Evolutionary conservation across 1,140 invertebrate genomes (phyloP).

Genomic region (Tetramorium simillimum): DNA sequence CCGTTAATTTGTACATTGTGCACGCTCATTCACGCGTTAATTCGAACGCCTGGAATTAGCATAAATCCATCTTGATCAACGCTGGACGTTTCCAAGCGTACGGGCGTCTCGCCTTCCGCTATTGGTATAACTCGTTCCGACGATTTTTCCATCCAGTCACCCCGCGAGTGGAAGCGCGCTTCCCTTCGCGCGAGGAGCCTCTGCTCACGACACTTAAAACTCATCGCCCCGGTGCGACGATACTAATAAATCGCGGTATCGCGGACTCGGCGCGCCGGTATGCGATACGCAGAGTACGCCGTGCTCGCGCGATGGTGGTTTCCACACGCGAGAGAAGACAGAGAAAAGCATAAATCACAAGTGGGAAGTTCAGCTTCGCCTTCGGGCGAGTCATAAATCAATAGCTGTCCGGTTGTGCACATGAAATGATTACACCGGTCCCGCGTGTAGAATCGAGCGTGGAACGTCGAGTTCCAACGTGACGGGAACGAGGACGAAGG

Average conservation of each 20-base stretch:
- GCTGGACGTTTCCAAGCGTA: not conserved
- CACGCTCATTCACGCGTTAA: conserved; percentile 12
- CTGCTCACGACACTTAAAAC: conserved; percentile 39
- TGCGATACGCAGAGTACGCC: conserved; percentile 29
- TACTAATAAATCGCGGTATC: conserved; percentile 65
- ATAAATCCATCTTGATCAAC: conserved; percentile 49
- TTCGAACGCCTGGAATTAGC: conserved; percentile 24
- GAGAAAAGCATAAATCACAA: conserved; percentile 77
- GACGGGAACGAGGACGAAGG: conserved; percentile 38
- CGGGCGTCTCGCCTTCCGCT: conserved; percentile 2
- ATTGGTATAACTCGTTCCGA: conserved; percentile 28
- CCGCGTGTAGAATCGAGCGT: conserved; percentile 48
- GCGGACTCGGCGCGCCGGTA: conserved; percentile 10
- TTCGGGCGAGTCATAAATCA: conserved; percentile 77
- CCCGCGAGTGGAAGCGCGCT: conserved; percentile 9
- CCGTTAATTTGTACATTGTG: conserved; percentile 8
- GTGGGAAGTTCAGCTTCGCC: conserved; percentile 74
- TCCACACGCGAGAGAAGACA: conserved; percentile 62
- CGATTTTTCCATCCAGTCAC: conserved; percentile 12
- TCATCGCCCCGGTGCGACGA: conserved; percentile 35
- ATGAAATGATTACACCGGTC: conserved; percentile 73
- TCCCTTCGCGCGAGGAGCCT: not conserved
- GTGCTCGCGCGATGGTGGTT: conserved; percentile 30
- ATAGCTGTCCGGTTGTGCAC: conserved; percentile 73
- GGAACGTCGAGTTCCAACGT: conserved; percentile 24